These are phyloP conservation scores for Diprion similis DNA, from an alignment of 1,140 invertebrate species.

Conservation along the genomic window DNA sequence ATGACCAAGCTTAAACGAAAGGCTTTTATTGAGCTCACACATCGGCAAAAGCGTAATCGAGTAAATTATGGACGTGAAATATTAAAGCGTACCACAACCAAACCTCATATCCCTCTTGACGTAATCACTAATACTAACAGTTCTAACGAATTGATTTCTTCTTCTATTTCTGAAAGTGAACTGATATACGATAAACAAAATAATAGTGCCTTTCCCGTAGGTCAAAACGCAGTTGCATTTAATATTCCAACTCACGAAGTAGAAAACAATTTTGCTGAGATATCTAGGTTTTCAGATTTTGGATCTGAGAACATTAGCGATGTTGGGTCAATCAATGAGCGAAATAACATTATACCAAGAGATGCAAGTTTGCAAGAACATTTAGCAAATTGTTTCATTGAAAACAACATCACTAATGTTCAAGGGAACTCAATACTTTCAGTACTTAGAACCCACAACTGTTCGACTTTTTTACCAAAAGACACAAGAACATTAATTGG, in stretches of 20 bases:
- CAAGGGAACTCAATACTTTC: conserved; percentile 16
- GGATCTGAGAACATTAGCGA: not conserved
- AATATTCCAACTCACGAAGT: not conserved
- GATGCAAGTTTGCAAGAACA: not conserved
- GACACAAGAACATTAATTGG: conserved; percentile 6
- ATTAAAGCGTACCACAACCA: not conserved
- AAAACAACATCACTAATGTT: conserved; percentile 17
- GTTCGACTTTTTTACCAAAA: conserved; percentile 9
- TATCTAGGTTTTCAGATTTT: not conserved
- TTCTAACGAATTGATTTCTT: not conserved
- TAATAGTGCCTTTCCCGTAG: not conserved
- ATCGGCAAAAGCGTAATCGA: not conserved
- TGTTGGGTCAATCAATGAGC: no score
- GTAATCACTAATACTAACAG: not conserved
- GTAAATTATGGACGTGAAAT: not conserved
- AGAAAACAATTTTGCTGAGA: not conserved
- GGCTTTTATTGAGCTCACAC: not conserved
- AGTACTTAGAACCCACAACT: conserved; percentile 20
- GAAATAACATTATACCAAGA: no score
- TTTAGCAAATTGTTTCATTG: no score
- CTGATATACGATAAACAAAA: not conserved
- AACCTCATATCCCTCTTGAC: not conserved
- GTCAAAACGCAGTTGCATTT: not conserved
- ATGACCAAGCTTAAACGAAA: no score
- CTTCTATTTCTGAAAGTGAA: not conserved